These are phyloP conservation scores for Anaspis maculata DNA, from an alignment of 2,888 invertebrate genomes.

Conservation along the genomic window DNA sequence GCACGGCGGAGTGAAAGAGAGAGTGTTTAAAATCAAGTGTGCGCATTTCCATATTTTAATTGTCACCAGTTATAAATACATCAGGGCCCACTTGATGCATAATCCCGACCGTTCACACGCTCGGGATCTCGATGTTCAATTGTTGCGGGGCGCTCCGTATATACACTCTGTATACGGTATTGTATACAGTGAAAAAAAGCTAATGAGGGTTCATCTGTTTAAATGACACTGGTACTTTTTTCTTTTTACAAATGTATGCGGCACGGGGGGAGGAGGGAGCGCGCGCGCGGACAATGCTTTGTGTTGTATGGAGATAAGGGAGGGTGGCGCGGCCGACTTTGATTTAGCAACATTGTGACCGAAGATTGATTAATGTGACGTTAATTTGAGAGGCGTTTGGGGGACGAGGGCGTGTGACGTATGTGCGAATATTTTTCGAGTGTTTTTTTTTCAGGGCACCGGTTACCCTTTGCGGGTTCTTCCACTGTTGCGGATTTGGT, in stretches of 20 bases:
- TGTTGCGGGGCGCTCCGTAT: too few species aligned
- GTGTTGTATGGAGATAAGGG: too few species aligned
- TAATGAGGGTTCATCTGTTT: conserved; percentile 39
- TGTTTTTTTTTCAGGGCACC: too few species aligned
- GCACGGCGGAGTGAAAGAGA: too few species aligned
- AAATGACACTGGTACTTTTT: conserved; percentile 38
- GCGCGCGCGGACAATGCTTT: too few species aligned
- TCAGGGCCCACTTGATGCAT: conserved; percentile 29
- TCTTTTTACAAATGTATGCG: conserved; percentile 31
- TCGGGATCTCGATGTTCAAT: conserved; percentile 35
- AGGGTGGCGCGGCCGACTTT: conserved; percentile 27
- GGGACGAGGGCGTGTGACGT: too few species aligned
- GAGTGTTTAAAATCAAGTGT: conserved; percentile 22
- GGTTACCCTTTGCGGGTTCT: too few species aligned
- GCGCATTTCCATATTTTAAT: conserved; percentile 38
- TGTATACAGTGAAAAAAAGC: conserved; percentile 30
- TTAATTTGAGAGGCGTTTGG: conserved; percentile 40
- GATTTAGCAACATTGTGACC: conserved; percentile 36
- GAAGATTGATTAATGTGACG: conserved; percentile 39
- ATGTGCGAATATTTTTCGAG: too few species aligned
- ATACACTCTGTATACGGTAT: too few species aligned
- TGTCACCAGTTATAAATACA: conserved; percentile 38
- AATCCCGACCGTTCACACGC: conserved; percentile 37
- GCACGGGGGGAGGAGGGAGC: conserved; percentile 26
- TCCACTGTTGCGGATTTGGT: too few species aligned